These are phyloP conservation scores for Sinhomidia bicolor DNA, from an alignment of 2,888 invertebrate genomes.

Conservation along the genomic window DNA sequence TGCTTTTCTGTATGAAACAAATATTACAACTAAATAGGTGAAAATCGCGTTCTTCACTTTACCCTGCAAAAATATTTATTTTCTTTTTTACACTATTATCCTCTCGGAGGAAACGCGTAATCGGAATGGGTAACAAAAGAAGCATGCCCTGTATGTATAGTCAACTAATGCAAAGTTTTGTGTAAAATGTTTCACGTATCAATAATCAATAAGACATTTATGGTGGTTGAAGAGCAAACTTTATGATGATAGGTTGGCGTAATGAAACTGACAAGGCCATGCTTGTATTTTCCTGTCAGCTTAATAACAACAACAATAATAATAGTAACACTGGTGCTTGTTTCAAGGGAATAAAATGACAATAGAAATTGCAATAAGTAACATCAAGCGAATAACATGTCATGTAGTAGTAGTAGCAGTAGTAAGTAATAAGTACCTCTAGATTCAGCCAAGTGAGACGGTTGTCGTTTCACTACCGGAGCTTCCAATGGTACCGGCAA, in stretches of 20 bases:
- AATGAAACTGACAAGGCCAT: slow-evolving; percentile 50
- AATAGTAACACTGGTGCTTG: not conserved
- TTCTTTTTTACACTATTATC: too few species aligned
- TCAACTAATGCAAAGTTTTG: not conserved
- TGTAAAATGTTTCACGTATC: slow-evolving; percentile 20
- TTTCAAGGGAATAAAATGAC: slow-evolving; percentile 14
- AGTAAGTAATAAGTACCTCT: too few species aligned
- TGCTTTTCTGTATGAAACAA: too few species aligned
- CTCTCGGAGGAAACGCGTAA: too few species aligned
- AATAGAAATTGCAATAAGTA: too few species aligned
- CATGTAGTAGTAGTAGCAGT: too few species aligned
- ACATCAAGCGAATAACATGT: not conserved
- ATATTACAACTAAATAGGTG: too few species aligned
- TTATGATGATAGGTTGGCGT: slow-evolving; percentile 48
- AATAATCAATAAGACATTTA: slow-evolving; percentile 56
- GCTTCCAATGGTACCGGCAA: slow-evolving; percentile 63
- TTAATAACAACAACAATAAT: slow-evolving; percentile 26
- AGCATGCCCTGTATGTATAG: not conserved
- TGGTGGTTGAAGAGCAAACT: not conserved
- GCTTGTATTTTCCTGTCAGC: not conserved
- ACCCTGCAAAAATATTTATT: not conserved
- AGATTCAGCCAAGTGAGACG: slow-evolving; percentile 44
- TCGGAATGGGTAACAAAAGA: too few species aligned
- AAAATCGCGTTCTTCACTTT: too few species aligned
- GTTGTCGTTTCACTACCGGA: slow-evolving; percentile 28